These are phyloP conservation scores for Tigriopus japonicus DNA, from an alignment of 1,140 invertebrate species.

Conservation along the genomic window DNA sequence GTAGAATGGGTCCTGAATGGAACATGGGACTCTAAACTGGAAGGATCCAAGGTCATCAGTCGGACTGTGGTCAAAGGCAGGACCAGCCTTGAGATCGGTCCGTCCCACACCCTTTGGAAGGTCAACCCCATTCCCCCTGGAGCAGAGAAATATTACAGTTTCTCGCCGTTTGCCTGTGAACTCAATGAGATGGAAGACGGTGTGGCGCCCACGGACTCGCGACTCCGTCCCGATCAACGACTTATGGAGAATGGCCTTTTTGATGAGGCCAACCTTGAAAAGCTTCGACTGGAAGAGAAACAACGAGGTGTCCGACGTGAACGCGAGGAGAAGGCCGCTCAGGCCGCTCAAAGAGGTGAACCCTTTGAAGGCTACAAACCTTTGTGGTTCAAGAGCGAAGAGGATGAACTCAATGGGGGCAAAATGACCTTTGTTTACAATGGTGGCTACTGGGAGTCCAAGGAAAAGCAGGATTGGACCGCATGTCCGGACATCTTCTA, in stretches of 20 bases:
- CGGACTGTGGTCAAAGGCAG: constrained; percentile 45
- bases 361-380: constrained; percentile 53
- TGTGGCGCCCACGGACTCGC: constrained; percentile 84
- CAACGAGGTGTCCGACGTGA: constrained; percentile 51
- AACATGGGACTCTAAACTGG: constrained; percentile 86
- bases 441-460: constrained; percentile 81
- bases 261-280: constrained; percentile 88
- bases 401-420: constrained; percentile 52
- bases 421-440: constrained; percentile 62
- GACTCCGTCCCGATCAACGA: constrained; percentile 82
- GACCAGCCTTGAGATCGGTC: constrained; percentile 75
- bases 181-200: constrained; percentile 83
- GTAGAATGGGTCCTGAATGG: constrained; percentile 66
- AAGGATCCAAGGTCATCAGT: constrained; percentile 73
- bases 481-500: constrained; percentile 64
- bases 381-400: constrained; percentile 71
- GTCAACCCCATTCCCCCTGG: constrained; percentile 37
- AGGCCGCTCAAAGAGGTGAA: constrained; percentile 45
- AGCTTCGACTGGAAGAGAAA: constrained; percentile 77
- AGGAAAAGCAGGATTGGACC: constrained; percentile 68
- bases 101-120: constrained; percentile 65
- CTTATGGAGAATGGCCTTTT: constrained; percentile 90
- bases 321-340: constrained; percentile 57
- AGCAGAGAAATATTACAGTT: constrained; percentile 69
- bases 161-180: constrained; percentile 83